Evolutionary conservation across 2,797 vertebrate genomes (phyloP).

Genomic region (Pampus argenteus): DNA sequence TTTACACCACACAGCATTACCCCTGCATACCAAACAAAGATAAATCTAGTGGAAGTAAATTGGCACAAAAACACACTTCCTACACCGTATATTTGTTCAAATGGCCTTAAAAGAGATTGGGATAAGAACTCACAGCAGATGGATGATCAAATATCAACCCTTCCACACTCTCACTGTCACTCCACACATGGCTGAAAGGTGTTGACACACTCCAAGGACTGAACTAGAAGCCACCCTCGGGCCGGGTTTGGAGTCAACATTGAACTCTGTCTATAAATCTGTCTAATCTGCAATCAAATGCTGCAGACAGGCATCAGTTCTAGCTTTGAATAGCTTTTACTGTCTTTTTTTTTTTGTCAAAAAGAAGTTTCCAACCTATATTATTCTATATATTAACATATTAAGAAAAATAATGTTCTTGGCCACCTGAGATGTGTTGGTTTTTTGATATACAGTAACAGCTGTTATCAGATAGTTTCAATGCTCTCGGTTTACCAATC

Average conservation of each 20-base stretch:
- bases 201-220: neutral
- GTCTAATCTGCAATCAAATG: too few species aligned
- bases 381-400: too few species aligned
- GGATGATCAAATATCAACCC: neutral
- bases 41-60: slow-evolving; percentile 3
- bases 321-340: neutral
- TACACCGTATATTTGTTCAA: neutral
- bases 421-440: neutral
- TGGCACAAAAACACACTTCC: neutral
- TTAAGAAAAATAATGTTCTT: slow-evolving; percentile 1
- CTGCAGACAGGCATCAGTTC: neutral
- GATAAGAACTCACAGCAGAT: neutral
- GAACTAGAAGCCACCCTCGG: neutral
- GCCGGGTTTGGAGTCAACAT: slow-evolving; percentile 12
- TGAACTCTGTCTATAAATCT: neutral
- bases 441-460: neutral
- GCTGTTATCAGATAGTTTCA: neutral
- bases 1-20: neutral
- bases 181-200: neutral
- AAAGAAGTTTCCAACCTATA: neutral
- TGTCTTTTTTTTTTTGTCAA: neutral
- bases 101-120: neutral
- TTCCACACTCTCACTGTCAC: too few species aligned
- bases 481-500: neutral
- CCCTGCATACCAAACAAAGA: neutral